Conservation (phyloP, 2,888 invertebrate species). For the Caenorhabditis macrosperma region DNA sequence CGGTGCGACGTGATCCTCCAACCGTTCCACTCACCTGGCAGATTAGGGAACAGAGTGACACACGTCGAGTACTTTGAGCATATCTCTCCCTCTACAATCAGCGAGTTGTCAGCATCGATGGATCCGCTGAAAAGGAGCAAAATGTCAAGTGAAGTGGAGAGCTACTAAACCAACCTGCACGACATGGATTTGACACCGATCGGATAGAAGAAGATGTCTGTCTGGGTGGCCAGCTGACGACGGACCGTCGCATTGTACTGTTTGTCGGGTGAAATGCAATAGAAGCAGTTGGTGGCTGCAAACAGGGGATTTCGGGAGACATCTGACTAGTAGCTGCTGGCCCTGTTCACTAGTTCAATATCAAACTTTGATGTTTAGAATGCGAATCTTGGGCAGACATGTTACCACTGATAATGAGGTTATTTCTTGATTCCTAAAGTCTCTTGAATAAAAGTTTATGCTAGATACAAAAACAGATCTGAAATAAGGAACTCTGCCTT, state of each 20-base stretch:
- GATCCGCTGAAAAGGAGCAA: conserved; percentile 35
- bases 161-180: conserved; percentile 50
- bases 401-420: no score
- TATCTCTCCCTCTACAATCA: conserved; percentile 60
- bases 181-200: conserved; percentile 55
- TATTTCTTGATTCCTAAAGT: no score
- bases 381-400: no score
- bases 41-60: conserved; percentile 64
- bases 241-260: conserved; percentile 60
- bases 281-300: conserved; percentile 55
- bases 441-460: no score
- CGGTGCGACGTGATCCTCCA: neutral
- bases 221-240: conserved; percentile 63
- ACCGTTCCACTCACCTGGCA: conserved; percentile 35
- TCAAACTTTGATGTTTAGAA: no score
- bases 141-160: neutral
- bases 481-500: no score
- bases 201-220: conserved; percentile 65
- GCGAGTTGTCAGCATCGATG: conserved; percentile 51
- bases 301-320: no score
- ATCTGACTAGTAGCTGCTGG: no score
- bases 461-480: no score
- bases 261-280: conserved; percentile 58
- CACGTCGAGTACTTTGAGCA: conserved; percentile 64
- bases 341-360: no score